These are phyloP conservation scores for Drosophila tanythrix DNA, from an alignment of 2,888 invertebrate genomes.

Conservation along the genomic window DNA sequence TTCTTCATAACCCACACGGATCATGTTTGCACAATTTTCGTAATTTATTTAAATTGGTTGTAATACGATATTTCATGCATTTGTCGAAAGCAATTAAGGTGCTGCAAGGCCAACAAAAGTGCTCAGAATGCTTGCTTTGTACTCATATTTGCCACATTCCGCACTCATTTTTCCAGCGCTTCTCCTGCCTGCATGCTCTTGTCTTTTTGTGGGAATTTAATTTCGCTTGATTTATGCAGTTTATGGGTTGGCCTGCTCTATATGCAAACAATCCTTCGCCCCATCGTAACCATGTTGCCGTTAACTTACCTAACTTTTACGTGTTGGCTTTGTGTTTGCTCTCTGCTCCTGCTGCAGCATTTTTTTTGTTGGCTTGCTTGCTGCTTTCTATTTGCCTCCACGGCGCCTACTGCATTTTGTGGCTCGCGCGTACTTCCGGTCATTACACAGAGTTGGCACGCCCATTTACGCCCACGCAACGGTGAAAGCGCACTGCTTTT, in stretches of 20 bases:
- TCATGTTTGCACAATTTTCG: not conserved
- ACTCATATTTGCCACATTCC: slow-evolving; percentile 42
- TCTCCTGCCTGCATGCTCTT: slow-evolving; percentile 39
- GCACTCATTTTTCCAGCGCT: slow-evolving; percentile 13
- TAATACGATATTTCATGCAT: slow-evolving; percentile 21
- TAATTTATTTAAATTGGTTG: slow-evolving; percentile 8
- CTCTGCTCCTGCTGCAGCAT: slow-evolving; percentile 37
- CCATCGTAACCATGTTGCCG: slow-evolving; percentile 44
- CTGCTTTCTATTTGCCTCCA: slow-evolving; percentile 55
- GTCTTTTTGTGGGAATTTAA: slow-evolving; percentile 65
- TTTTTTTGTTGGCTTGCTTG: slow-evolving; percentile 15
- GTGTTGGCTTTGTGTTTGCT: slow-evolving; percentile 52
- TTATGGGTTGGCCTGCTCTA: slow-evolving; percentile 54
- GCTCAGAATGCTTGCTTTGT: slow-evolving; percentile 46
- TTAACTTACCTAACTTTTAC: slow-evolving; percentile 61
- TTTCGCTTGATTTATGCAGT: slow-evolving; percentile 78
- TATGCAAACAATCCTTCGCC: slow-evolving; percentile 54
- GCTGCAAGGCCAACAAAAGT: slow-evolving; percentile 43
- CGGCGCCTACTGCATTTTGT: slow-evolving; percentile 58
- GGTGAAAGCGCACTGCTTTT: slow-evolving; percentile 62
- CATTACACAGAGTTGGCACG: slow-evolving; percentile 66
- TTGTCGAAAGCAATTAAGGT: slow-evolving; percentile 49
- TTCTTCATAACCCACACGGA: not conserved
- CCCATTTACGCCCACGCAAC: slow-evolving; percentile 34
- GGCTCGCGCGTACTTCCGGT: slow-evolving; percentile 61